Percentiles rank a stretch among this genome's conserved stretches.
phyloP scores from a whole-genome alignment of 2,888 invertebrate genomes.

The Ashinkailepas kermadecensis region DNA sequence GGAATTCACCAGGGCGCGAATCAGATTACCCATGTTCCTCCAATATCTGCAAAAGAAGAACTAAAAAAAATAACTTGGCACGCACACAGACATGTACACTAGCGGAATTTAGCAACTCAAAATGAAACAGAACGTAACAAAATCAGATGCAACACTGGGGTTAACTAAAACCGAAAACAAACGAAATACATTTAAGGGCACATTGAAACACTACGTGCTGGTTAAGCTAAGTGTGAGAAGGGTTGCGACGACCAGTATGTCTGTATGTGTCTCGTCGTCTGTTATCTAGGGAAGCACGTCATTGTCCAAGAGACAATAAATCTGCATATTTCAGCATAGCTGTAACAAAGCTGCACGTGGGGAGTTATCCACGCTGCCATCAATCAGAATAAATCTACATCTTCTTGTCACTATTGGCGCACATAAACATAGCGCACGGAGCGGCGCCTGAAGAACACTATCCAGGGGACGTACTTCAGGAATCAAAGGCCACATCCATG shows the following conservation, averaged over 20 bases:
- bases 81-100: background rate
- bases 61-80: conserved; percentile 14
- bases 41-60: conserved; percentile 47
- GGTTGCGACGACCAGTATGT: background rate
- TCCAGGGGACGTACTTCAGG: too few species aligned
- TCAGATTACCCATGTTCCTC: conserved; percentile 53
- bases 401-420: too few species aligned
- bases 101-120: background rate
- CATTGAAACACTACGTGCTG: background rate
- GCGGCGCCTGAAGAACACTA: too few species aligned
- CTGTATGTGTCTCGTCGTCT: too few species aligned
- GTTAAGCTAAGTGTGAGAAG: background rate
- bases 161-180: background rate
- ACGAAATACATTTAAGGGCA: background rate
- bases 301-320: too few species aligned
- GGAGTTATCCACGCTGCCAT: too few species aligned
- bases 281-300: too few species aligned
- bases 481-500: too few species aligned
- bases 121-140: background rate
- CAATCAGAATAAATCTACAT: too few species aligned
- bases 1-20: conserved; percentile 54
- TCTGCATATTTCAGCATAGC: too few species aligned
- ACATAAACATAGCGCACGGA: too few species aligned
- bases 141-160: background rate
- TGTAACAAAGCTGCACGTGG: too few species aligned